Evolutionary conservation across 2,113 vertebrate species (phyloP).

Genomic region (Perca flavescens): DNA sequence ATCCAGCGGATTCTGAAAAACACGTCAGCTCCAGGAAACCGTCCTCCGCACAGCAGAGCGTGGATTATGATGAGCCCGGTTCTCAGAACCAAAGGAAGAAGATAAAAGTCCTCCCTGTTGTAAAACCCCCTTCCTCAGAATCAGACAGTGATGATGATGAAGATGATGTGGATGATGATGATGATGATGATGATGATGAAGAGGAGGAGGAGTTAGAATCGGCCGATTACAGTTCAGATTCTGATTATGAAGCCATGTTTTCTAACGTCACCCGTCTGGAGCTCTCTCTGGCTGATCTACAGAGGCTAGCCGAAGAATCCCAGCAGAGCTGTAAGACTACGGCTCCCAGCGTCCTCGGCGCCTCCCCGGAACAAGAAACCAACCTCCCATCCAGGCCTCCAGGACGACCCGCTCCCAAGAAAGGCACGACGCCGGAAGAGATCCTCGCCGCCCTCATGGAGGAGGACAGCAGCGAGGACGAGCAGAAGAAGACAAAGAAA

Average conservation of each 20-base stretch:
- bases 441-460: constrained; percentile 88
- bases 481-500: constrained; percentile 67
- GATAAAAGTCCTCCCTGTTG: not conserved
- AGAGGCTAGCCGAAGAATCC: constrained; percentile 79
- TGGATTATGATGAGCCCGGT: not conserved
- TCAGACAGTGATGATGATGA: constrained; percentile 27
- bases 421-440: constrained; percentile 86
- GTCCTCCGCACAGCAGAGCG: not conserved
- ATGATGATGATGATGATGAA: not conserved
- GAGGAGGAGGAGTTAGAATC: constrained; percentile 57
- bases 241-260: constrained; percentile 89
- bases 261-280: constrained; percentile 84
- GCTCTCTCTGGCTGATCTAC: constrained; percentile 88
- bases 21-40: constrained; percentile 77
- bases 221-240: constrained; percentile 72
- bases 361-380: not conserved
- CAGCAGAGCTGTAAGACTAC: constrained; percentile 15
- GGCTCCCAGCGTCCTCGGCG: constrained; percentile 19
- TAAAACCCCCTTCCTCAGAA: constrained; percentile 9
- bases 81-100: constrained; percentile 21
- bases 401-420: constrained; percentile 38
- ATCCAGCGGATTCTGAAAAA: constrained; percentile 88
- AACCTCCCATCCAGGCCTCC: not conserved
- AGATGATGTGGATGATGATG: constrained; percentile 1
- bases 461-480: constrained; percentile 75